phyloP scores from a whole-genome alignment of 1,140 invertebrate species.

The Magallana angulata region DNA sequence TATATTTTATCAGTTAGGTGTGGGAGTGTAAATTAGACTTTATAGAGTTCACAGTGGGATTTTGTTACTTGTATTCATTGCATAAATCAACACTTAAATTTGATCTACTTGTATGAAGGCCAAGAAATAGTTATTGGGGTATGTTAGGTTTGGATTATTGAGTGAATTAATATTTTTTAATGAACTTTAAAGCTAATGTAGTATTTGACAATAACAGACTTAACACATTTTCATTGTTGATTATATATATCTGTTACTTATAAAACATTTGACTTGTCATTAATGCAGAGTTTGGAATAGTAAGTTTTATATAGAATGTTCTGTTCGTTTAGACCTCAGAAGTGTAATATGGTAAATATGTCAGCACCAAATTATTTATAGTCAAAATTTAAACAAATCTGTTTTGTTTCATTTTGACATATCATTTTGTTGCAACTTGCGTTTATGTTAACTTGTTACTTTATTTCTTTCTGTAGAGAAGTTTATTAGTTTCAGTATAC shows the following conservation, averaged over 20 bases:
- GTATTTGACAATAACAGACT: too few species aligned
- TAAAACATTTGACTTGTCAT: background rate
- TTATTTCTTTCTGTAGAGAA: background rate
- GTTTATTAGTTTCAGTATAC: background rate
- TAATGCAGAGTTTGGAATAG: slow-evolving; percentile 30
- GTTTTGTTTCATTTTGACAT: background rate
- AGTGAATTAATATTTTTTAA: background rate
- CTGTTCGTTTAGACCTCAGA: slow-evolving; percentile 18
- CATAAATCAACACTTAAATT: too few species aligned
- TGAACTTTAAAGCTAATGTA: too few species aligned
- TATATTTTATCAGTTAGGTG: background rate
- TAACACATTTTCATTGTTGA: too few species aligned
- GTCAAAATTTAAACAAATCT: background rate
- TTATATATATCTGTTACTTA: background rate
- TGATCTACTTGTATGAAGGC: background rate
- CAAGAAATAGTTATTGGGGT: slow-evolving; percentile 7
- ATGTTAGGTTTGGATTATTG: background rate
- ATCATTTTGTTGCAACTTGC: background rate
- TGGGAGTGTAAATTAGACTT: background rate
- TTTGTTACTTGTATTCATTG: background rate
- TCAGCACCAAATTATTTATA: background rate
- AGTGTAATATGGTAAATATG: slow-evolving; percentile 28
- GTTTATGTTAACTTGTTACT: background rate
- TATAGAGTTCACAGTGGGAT: too few species aligned
- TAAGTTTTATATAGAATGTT: background rate